Percentiles rank a stretch among this genome's conserved stretches.
Evolutionary conservation across 2,113 vertebrate species (phyloP).

Genomic region (Myotis lucifugus): DNA sequence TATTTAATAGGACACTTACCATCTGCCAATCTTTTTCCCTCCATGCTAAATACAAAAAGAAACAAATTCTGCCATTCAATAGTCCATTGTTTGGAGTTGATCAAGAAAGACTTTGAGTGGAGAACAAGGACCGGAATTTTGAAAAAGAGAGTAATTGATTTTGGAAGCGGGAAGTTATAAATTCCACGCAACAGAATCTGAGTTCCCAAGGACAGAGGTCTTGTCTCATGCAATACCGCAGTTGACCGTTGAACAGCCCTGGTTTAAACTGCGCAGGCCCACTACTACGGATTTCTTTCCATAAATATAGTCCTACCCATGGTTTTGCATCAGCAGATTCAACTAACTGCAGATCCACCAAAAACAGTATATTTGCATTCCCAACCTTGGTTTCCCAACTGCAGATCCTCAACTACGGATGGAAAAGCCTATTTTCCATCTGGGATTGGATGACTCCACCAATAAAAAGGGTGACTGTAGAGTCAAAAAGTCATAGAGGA

Average conservation of each 20-base stretch:
- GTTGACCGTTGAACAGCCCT: background rate
- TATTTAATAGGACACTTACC: background rate
- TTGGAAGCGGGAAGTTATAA: background rate
- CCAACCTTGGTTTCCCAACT: background rate
- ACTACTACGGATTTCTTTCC: no score
- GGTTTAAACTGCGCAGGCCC: background rate
- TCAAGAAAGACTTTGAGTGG: background rate
- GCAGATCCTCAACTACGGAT: background rate
- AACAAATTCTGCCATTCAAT: background rate
- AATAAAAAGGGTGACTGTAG: no score
- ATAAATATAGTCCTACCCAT: background rate
- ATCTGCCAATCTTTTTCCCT: background rate
- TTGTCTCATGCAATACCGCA: background rate
- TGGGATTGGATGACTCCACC: background rate
- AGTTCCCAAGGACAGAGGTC: background rate
- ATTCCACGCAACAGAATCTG: background rate
- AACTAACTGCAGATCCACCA: background rate
- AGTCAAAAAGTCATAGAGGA: background rate
- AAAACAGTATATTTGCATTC: background rate
- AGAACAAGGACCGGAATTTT: background rate
- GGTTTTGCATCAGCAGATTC: background rate
- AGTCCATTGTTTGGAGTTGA: background rate
- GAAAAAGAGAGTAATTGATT: background rate
- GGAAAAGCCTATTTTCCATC: background rate
- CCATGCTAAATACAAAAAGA: background rate